Evolutionary conservation across 2,888 invertebrate species (phyloP), one percentile per base, ranked within the genome.

Genomic region (Sussaba pulchella): DNA sequence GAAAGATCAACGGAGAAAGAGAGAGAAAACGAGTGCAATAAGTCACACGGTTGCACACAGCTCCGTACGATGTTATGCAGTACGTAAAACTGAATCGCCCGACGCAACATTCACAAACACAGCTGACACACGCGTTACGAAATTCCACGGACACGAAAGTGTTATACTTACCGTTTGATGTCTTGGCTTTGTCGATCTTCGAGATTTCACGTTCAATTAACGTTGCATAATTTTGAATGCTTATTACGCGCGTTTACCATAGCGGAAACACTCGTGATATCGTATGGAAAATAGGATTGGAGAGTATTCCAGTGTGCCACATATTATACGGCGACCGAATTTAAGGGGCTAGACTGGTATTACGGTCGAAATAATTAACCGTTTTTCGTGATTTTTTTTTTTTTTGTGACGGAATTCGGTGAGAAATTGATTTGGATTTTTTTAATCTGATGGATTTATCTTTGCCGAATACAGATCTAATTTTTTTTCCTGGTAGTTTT

Each of bases 201-300:
- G n/a, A 43, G 26, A 39, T 78, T 78, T 81, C 74, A 71, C 74
- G 61, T 61, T 63, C 39, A 70, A 77, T 81, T 73, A 83, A 66
- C 39, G 41, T 78, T 80, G 70, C 82, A 69, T 79, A 83, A 77
- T 76, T 79, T 63, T 31, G 8, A 41, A 71, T 50, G 57, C 63
- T 31, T 47, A 14, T n/a, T 21, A 41, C n/a, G n/a, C 41, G 24
- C 14, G 17, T n/a, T 14, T 57, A 17, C 63, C 31, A 36, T 47
- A 45, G 41, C 57, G 5, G 43, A 24, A 52, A 12, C 39, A 57
- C 45, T 52, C 26, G 2, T 31, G 59, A 71, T 61, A 52, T 64
- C 24, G 63, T 66, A 52, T 9, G 1, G 50, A 17, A 12, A 39
- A 41, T 41, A 66, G 6, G 47, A 36, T 21, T 12, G 41, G 26